Conservation (phyloP, 2,113 vertebrate species). For the Rhynchomys soricoides region DNA sequence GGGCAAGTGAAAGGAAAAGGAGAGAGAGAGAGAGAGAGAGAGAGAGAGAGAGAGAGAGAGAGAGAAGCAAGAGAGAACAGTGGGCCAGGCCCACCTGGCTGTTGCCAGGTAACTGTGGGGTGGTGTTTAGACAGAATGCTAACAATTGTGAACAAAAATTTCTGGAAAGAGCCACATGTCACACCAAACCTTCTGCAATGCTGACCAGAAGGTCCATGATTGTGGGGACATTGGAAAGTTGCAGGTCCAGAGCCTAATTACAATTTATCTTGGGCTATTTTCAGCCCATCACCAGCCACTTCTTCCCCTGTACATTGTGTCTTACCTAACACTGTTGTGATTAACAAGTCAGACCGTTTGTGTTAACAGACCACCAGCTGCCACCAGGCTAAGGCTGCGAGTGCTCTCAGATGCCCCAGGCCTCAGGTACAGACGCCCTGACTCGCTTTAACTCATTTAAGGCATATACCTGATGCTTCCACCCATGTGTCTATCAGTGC, state of each 20-base stretch:
- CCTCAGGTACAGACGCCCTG: not conserved
- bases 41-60: too few species aligned
- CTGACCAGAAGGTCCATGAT: not conserved
- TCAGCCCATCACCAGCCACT: not conserved
- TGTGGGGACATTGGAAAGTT: not conserved
- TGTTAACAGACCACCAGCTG: not conserved
- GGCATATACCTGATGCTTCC: not conserved
- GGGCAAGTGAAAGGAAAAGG: too few species aligned
- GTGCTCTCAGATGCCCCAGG: not conserved
- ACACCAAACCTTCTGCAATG: not conserved
- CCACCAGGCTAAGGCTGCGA: not conserved
- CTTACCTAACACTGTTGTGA: too few species aligned
- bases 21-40: too few species aligned
- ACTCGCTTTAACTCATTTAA: not conserved
- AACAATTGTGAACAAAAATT: not conserved
- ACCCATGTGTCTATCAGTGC: too few species aligned
- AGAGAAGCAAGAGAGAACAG: too few species aligned
- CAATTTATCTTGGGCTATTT: not conserved
- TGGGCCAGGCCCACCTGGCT: too few species aligned
- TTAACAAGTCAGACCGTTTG: not conserved
- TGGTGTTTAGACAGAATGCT: too few species aligned
- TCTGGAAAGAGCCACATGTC: not conserved
- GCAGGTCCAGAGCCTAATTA: not conserved
- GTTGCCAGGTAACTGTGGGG: too few species aligned
- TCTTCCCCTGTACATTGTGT: not conserved